A percentile compares a stretch with the other conserved stretches of the same genome.
Evolutionary conservation across 1,140 invertebrate species (phyloP).

Genomic region (Pissodes strobi): DNA sequence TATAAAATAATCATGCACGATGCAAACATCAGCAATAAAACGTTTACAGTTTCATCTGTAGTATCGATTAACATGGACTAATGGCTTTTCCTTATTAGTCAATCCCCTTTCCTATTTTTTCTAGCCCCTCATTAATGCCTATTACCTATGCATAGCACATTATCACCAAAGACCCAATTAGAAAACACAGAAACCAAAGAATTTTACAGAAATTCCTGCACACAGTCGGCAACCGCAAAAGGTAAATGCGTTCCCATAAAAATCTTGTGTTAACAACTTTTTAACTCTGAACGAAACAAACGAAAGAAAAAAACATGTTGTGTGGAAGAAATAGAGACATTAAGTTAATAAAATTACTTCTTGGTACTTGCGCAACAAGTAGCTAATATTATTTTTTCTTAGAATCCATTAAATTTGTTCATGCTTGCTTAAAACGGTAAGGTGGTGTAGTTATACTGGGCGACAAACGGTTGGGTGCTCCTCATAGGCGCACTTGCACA

Average conservation of each 20-base stretch:
- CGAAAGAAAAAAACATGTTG: not conserved
- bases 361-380: slow-evolving; percentile 19
- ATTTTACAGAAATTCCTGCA: slow-evolving; percentile 27
- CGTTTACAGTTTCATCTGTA: slow-evolving; percentile 10
- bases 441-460: too few relatives aligned
- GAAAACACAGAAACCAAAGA: slow-evolving; percentile 15
- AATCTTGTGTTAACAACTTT: slow-evolving; percentile 22
- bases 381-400: not conserved
- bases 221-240: slow-evolving; percentile 5
- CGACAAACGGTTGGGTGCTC: too few relatives aligned
- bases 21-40: not conserved
- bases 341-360: slow-evolving; percentile 22
- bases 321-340: slow-evolving; percentile 25
- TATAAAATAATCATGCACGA: too few relatives aligned
- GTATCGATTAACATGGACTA: slow-evolving; percentile 11
- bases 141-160: slow-evolving; percentile 22
- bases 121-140: slow-evolving; percentile 13
- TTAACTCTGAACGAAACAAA: slow-evolving; percentile 4
- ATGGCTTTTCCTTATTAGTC: slow-evolving; percentile 11
- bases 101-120: slow-evolving; percentile 13
- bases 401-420: too few relatives aligned
- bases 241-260: slow-evolving; percentile 28
- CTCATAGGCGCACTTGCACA: too few relatives aligned
- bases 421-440: too few relatives aligned
- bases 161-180: slow-evolving; percentile 25